These are phyloP conservation scores for Polia nebulosa DNA, from an alignment of 2,888 invertebrate species.

Conservation along the genomic window DNA sequence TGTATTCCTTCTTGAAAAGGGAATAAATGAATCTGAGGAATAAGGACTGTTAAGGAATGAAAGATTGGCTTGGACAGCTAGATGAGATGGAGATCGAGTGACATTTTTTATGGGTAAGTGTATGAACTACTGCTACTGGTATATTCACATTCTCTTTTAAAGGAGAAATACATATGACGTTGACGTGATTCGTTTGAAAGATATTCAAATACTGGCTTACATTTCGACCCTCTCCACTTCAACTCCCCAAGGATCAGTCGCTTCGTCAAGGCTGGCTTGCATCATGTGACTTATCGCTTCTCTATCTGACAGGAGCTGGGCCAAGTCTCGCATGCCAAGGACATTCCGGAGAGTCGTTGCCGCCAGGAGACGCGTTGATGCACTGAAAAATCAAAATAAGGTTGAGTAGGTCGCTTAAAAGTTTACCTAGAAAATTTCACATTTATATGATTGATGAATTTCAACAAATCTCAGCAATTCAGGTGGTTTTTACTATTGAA, in stretches of 20 bases:
- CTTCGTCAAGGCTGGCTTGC: constrained; percentile 96
- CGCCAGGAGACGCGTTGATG: constrained; percentile 95
- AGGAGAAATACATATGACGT: constrained; percentile 58
- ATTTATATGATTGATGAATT: no score
- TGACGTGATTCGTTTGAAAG: constrained; percentile 26
- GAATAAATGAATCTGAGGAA: constrained; percentile 26
- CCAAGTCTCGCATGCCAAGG: constrained; percentile 97
- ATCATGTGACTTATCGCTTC: constrained; percentile 98
- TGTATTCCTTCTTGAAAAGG: constrained; percentile 61
- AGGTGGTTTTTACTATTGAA: neutral
- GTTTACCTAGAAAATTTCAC: no score
- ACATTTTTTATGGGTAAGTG: neutral
- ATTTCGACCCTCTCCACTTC: constrained; percentile 99
- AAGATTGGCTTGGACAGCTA: constrained; percentile 9
- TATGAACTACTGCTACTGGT: constrained; percentile 13
- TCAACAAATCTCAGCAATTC: neutral
- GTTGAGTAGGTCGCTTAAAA: neutral
- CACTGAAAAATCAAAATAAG: constrained; percentile 87
- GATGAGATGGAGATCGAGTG: neutral
- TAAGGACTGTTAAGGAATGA: constrained; percentile 13
- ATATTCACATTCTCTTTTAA: constrained; percentile 44
- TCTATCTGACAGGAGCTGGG: constrained; percentile 97
- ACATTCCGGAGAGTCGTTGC: constrained; percentile 97
- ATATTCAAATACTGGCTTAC: constrained; percentile 88
- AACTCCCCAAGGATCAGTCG: constrained; percentile 98